Evolutionary conservation across 2,888 invertebrate genomes (phyloP).

Genomic region (Empis stercorea): DNA sequence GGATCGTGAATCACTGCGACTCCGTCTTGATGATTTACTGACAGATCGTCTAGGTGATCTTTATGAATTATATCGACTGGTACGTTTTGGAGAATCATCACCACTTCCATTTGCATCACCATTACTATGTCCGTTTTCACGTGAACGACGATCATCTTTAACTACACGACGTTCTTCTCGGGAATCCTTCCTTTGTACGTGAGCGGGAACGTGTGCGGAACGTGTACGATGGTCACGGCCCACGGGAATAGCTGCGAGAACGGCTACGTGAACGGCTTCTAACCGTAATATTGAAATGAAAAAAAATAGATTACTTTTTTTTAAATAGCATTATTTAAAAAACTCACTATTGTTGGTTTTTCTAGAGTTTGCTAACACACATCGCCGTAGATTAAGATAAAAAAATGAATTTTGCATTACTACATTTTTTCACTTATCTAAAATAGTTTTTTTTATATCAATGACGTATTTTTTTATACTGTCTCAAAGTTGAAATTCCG

Average conservation of each 20-base stretch:
- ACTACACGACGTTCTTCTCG: slow-evolving; percentile 3
- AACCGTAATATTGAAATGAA: neutral
- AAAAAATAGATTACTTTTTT: too few species aligned
- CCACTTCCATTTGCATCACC: slow-evolving; percentile 2
- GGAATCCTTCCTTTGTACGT: slow-evolving; percentile 34
- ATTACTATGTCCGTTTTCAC: slow-evolving; percentile 10
- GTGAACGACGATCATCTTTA: slow-evolving; percentile 2
- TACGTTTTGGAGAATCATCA: slow-evolving; percentile 9
- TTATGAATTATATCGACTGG: slow-evolving; percentile 8
- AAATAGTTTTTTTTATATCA: too few species aligned
- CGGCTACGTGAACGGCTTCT: slow-evolving; percentile 42
- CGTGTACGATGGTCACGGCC: slow-evolving; percentile 37
- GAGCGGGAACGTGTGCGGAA: slow-evolving; percentile 26
- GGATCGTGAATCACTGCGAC: neutral
- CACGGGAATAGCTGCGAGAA: slow-evolving; percentile 51
- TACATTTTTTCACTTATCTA: too few species aligned
- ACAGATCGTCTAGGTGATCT: slow-evolving; percentile 7
- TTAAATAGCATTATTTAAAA: too few species aligned
- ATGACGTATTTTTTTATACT: too few species aligned
- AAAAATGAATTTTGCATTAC: too few species aligned
- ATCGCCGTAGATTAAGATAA: too few species aligned
- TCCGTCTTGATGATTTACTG: neutral
- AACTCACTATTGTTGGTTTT: too few species aligned
- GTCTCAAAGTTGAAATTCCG: too few species aligned
- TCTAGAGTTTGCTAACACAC: too few species aligned